A percentile compares a stretch with the other conserved stretches of the same genome.
phyloP scores from a whole-genome alignment of 2,113 vertebrate genomes.

The Chauna torquata region DNA sequence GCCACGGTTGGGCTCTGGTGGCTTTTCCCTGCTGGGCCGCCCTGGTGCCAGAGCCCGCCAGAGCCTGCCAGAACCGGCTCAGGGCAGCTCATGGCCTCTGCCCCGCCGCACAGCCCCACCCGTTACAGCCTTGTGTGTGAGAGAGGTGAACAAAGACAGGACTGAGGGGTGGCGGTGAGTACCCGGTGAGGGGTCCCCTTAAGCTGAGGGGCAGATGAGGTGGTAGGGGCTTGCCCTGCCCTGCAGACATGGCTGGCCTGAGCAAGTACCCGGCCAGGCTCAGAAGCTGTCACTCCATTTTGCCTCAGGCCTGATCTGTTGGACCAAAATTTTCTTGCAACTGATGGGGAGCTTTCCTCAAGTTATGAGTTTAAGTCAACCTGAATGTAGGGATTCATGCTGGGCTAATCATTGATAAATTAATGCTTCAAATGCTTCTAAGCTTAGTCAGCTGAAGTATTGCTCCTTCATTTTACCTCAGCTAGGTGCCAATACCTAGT shows the following conservation, averaged over 20 bases:
- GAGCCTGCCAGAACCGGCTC: accelerated
- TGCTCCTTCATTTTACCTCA: background rate
- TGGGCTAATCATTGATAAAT: background rate
- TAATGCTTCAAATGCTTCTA: background rate
- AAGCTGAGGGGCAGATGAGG: accelerated
- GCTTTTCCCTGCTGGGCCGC: accelerated
- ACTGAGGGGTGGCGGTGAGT: background rate
- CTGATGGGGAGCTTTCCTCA: accelerated
- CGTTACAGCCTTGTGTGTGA: accelerated
- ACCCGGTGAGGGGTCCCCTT: background rate
- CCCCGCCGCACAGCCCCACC: accelerated
- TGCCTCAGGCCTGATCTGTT: background rate
- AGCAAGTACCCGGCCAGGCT: accelerated
- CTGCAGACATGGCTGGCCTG: background rate
- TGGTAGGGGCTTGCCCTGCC: background rate
- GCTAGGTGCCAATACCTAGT: background rate
- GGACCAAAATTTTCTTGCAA: background rate
- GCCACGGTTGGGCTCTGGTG: accelerated
- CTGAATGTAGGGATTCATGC: background rate
- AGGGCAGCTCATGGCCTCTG: accelerated
- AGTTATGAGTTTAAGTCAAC: background rate
- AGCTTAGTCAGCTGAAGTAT: background rate
- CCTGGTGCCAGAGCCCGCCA: accelerated
- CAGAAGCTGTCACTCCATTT: accelerated
- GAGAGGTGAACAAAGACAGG: background rate